Base-by-base conservation (phyloP, 1,140 invertebrate genomes). In the Drosophila melanica region DNA sequence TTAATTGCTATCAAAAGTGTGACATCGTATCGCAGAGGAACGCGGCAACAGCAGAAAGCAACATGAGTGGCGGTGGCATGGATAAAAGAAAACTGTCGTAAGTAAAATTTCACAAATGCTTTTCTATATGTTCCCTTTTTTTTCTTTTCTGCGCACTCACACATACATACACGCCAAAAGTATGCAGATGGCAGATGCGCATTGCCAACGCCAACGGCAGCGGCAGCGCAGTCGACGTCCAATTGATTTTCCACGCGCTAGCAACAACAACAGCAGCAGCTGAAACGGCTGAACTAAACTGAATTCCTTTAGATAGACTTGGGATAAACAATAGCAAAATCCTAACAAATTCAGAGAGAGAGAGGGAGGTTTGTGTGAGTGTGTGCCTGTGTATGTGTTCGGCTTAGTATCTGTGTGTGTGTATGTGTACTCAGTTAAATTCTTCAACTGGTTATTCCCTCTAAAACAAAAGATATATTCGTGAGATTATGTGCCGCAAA, bases 81-180 rank as follows among this genome's bases (percentile, higher is more conserved):
- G 93, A 93, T 72, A 93, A 90, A 76, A 93, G 93, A 92, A 93
- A 93, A 93, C 90, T 93, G 76, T 93, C 93, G 93, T 93, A 90
- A 93, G 93, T 93, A 79, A 10, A 53, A 47, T 47, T 65, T 37
- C 51, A 63, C 44, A 65, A 74, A 70, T 30, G 48, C 65, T 68
- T 60, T 77, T 63, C 66, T 37, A 63, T 55, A 64, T 37, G 67
- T 77, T 81, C 62, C 73, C 60, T 72, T 47, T 70, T 71, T 77
- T 81, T 67, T 71, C 74, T 81, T 74, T 66, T 75, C 71, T 79
- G 69, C 71, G 79, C 79, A 79, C 73, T 68, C 53, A 42, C 68
- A 60, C 60, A 75, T 50, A 60, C 42, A 53, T 47, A 41, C 55
- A 75, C 12, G 23, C 54, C 44, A 65, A 44, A 51, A 39, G 77